A percentile compares a stretch with the other conserved stretches of the same genome.
Conservation (phyloP, 2,797 vertebrate genomes). For the Cuniculus paca region DNA sequence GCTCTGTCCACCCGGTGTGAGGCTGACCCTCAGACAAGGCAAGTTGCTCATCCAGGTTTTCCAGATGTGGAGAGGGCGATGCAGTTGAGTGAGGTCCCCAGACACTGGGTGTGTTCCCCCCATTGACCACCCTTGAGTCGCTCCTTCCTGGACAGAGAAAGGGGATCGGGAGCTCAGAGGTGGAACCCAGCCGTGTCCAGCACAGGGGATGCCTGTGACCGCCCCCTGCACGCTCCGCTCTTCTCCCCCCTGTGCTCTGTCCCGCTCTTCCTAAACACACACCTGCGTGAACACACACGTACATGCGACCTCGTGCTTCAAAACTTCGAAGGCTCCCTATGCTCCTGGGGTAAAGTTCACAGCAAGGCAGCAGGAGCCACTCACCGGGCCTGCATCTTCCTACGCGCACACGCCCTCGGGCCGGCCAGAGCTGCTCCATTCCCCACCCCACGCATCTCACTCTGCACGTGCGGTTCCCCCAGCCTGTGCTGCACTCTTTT, state of each 20-base stretch:
- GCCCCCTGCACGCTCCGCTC: not conserved
- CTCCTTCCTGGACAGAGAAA: not conserved
- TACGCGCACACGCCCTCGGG: rapidly evolving
- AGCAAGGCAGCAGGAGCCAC: rapidly evolving
- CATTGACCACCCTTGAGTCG: not conserved
- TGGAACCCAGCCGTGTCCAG: not conserved
- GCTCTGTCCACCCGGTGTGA: not conserved
- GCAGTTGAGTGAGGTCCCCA: not conserved
- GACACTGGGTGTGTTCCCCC: rapidly evolving
- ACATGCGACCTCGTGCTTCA: not conserved
- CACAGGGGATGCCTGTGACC: not conserved
- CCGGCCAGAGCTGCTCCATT: not conserved
- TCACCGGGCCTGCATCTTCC: not conserved
- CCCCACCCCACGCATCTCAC: too few species aligned
- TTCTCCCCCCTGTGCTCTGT: not conserved
- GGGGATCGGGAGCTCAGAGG: not conserved
- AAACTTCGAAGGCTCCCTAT: not conserved
- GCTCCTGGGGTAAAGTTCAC: not conserved
- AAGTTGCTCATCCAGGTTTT: not conserved
- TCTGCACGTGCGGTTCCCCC: not conserved
- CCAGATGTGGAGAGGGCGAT: not conserved
- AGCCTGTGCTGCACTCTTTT: not conserved
- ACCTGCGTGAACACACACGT: not conserved
- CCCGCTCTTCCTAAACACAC: not conserved
- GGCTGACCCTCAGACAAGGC: not conserved